Base-by-base conservation (phyloP, 2,113 vertebrate species). In the Acanthochromis polyacanthus region DNA sequence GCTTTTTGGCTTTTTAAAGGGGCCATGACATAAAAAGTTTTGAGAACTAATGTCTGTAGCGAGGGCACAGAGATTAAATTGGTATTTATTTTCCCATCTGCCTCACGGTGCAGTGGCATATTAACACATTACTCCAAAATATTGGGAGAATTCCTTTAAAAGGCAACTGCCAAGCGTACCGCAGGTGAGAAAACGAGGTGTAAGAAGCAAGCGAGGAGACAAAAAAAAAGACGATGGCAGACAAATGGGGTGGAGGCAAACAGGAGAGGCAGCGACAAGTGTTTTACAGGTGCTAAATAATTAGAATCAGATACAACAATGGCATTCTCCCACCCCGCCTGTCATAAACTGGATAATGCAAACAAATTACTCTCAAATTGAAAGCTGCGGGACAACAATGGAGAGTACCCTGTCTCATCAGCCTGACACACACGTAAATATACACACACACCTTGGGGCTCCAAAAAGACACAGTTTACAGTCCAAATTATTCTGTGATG, bases 231-330 rank as follows among this genome's bases (percentile, higher is more conserved):
- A 50, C 1, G 12, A 53, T 20, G 10, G 10, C 40, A 80, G 79
- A 85, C 58, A 89, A 78, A 81, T 60, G 87, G 88, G 75, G 67
- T 23, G 62, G 16, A 71, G 64, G 82, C 59, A 58, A 87, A 86
- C 48, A 53, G 68, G 32, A 84, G 70, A 71, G 79, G 81, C 43
- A 38, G 76, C 32, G 43, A 87, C 80, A 69, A 60, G 86, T 88
- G 90, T 81, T 82, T 86, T 81, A 78, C 79, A 89, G 74, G 81
- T 81, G 83, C 81, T 82, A 79, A 82, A 91, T 91, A 89, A 91
- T 91, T 75, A 88, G 82, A 80, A 85, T 89, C 84, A 63, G 74
- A 82, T 87, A 74, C 57, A 76, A 56, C 80, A 69, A 67, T 83
- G 85, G 78, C 85, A 70, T 81, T 72, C 55, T 71, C 81, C 76